These are phyloP conservation scores for Tetragonula carbonaria DNA, from an alignment of 2,888 invertebrate genomes.

Conservation along the genomic window DNA sequence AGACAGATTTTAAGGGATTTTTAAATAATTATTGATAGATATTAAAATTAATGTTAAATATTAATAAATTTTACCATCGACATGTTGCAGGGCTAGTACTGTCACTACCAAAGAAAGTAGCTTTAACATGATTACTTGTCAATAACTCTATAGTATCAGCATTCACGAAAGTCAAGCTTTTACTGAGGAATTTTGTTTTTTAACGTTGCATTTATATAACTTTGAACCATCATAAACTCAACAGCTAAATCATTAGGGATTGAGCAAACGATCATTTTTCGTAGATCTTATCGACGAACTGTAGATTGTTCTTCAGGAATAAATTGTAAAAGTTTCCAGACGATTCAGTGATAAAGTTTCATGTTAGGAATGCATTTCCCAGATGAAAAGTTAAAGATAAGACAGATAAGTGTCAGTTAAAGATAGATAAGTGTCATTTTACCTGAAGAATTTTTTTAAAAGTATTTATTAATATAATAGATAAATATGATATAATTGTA, in stretches of 20 bases:
- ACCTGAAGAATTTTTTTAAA: too few relatives aligned
- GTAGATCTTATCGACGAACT: background rate
- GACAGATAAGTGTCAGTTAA: too few relatives aligned
- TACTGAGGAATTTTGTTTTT: slow-evolving; percentile 11
- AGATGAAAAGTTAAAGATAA: too few relatives aligned
- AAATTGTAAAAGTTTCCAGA: background rate
- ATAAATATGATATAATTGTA: background rate
- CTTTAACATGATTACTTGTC: background rate
- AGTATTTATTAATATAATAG: too few relatives aligned
- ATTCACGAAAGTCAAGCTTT: background rate
- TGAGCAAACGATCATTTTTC: background rate
- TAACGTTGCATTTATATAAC: slow-evolving; percentile 25
- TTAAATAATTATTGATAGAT: too few relatives aligned
- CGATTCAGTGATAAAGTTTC: background rate
- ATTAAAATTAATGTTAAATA: background rate
- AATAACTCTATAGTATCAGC: background rate
- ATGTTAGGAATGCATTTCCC: background rate
- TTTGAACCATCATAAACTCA: background rate
- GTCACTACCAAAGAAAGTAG: background rate
- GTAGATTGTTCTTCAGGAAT: background rate
- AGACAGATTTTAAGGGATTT: too few relatives aligned
- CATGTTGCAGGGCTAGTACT: background rate
- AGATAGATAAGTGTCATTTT: too few relatives aligned
- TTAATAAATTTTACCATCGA: background rate
- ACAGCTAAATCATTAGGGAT: background rate